phyloP scores from a whole-genome alignment of 2,888 invertebrate genomes.

The Latrodectus elegans region DNA sequence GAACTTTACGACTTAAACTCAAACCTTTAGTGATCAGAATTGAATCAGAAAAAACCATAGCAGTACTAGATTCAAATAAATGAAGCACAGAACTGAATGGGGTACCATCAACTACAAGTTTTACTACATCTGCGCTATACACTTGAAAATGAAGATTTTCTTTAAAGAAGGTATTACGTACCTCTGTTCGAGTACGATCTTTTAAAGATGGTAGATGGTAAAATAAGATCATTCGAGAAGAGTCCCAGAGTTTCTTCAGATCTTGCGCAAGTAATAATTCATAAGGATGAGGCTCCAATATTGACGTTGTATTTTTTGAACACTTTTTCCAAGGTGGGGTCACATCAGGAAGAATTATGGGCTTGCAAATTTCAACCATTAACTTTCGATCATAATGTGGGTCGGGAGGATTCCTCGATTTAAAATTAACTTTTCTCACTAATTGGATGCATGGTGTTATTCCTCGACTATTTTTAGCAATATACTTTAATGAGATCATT shows the following conservation, averaged over 20 bases:
- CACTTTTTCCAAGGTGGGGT: slow-evolving; percentile 25
- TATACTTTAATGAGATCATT: background rate
- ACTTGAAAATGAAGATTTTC: slow-evolving; percentile 42
- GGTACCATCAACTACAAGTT: slow-evolving; percentile 38
- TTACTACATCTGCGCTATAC: slow-evolving; percentile 22
- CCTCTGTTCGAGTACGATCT: slow-evolving; percentile 12
- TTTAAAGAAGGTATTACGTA: slow-evolving; percentile 55
- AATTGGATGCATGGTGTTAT: background rate
- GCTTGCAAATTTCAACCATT: slow-evolving; percentile 68
- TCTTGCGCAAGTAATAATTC: slow-evolving; percentile 60
- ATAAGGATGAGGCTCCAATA: slow-evolving; percentile 55
- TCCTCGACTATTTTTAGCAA: background rate
- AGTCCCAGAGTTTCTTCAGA: slow-evolving; percentile 33
- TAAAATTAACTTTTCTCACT: slow-evolving; percentile 14
- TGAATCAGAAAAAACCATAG: slow-evolving; percentile 40
- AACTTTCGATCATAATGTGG: slow-evolving; percentile 66
- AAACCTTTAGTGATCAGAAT: slow-evolving; percentile 22
- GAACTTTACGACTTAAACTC: slow-evolving; percentile 29
- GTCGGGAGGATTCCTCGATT: slow-evolving; percentile 60
- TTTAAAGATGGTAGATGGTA: slow-evolving; percentile 53
- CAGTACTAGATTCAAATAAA: slow-evolving; percentile 44
- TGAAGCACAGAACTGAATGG: slow-evolving; percentile 38
- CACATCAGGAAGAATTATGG: slow-evolving; percentile 32
- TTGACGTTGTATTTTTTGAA: background rate
- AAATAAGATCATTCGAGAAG: slow-evolving; percentile 59